Evolutionary conservation across 2,888 invertebrate genomes (phyloP).

Genomic region (Pollenia angustigena): DNA sequence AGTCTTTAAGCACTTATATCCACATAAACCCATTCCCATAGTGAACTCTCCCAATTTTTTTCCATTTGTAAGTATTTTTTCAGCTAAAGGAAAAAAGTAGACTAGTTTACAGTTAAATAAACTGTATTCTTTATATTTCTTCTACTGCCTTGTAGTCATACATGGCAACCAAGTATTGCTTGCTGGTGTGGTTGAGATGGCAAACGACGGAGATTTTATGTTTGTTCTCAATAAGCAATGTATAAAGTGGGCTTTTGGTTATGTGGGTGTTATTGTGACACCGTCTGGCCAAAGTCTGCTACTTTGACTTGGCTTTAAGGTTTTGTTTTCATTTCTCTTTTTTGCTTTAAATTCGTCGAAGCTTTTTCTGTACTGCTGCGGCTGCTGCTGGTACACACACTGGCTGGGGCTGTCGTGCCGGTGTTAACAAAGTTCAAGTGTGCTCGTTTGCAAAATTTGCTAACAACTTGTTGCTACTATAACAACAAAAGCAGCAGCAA

Average conservation of each 20-base stretch:
- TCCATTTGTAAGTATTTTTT: conserved; percentile 17
- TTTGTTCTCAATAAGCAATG: conserved; percentile 37
- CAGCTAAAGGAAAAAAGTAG: not conserved
- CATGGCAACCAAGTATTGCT: conserved; percentile 27
- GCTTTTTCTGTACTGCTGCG: conserved; percentile 48
- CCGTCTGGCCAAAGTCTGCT: conserved; percentile 69
- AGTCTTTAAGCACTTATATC: too few relatives aligned
- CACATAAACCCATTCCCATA: not conserved
- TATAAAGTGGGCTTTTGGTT: conserved; percentile 46
- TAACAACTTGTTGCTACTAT: conserved; percentile 80
- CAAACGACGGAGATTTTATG: conserved; percentile 2
- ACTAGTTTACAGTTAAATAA: conserved; percentile 62
- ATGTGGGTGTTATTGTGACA: conserved; percentile 66
- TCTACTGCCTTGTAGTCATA: not conserved
- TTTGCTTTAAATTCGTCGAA: conserved; percentile 33
- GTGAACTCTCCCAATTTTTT: conserved; percentile 10
- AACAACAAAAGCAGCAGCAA: conserved; percentile 12
- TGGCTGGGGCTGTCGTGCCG: conserved; percentile 66
- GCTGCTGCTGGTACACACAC: not conserved
- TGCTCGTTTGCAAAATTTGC: conserved; percentile 76
- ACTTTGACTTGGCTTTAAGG: conserved; percentile 59
- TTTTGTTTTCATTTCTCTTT: conserved; percentile 48
- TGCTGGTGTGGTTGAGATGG: conserved; percentile 11
- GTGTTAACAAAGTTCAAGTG: conserved; percentile 74
- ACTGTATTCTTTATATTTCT: conserved; percentile 40